These are phyloP conservation scores for Pararge aegeria DNA, from an alignment of 1,140 invertebrate genomes.

Conservation along the genomic window DNA sequence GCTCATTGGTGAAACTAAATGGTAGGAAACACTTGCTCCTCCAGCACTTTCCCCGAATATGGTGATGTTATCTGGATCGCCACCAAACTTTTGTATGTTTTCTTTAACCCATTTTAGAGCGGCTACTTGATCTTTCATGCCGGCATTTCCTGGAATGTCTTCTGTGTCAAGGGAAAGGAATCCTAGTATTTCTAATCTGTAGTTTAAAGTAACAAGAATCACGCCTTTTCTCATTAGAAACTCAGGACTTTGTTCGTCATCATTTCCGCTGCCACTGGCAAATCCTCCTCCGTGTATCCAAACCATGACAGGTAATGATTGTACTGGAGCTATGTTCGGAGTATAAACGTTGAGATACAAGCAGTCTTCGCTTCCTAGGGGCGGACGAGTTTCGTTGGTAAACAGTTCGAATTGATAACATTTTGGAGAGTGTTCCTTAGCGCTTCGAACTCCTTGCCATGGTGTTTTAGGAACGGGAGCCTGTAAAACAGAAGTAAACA, in stretches of 20 bases:
- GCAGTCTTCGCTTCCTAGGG: constrained; percentile 2
- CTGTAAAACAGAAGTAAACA: neutral
- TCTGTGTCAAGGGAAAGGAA: constrained; percentile 72
- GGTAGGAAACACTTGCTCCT: constrained; percentile 65
- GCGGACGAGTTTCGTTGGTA: neutral
- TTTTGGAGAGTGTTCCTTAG: neutral
- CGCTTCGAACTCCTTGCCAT: neutral
- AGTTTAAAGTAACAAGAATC: constrained; percentile 78
- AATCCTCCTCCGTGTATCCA: constrained; percentile 81
- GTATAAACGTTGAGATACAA: constrained; percentile 3
- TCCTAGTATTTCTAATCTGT: constrained; percentile 37
- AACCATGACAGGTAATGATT: constrained; percentile 57
- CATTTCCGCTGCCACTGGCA: constrained; percentile 78
- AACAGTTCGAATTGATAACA: neutral
- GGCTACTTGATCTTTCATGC: constrained; percentile 83
- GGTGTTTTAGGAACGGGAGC: neutral
- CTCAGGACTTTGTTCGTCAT: constrained; percentile 80
- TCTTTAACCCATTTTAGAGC: constrained; percentile 82
- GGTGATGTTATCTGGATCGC: constrained; percentile 81
- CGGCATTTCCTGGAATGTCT: constrained; percentile 84
- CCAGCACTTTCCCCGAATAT: constrained; percentile 81
- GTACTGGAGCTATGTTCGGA: constrained; percentile 22
- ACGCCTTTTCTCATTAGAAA: constrained; percentile 82
- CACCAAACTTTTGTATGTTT: constrained; percentile 84
- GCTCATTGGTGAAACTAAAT: constrained; percentile 70